Base-by-base conservation (phyloP, 2,113 vertebrate species). In the Anolis carolinensis region DNA sequence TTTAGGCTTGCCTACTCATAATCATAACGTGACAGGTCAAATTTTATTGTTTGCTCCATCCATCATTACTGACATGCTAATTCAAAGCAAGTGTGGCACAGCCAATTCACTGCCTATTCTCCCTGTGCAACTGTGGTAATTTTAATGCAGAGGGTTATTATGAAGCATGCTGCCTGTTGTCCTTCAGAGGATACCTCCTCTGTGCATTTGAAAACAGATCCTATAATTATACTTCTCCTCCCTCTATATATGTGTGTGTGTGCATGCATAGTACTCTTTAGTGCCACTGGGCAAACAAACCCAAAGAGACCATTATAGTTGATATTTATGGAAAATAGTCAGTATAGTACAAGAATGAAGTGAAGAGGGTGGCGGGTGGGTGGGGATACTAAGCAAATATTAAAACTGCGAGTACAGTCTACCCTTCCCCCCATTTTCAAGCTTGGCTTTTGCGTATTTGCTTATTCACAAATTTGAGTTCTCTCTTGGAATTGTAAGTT, bases 11-110 rank as follows among this genome's bases (percentile, higher is more conserved):
- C 2, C 84, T 83, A 89, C 79, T 89, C 81, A 88, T 83, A 93
- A 94, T 81, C 82, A 71, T 32, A 88, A 83, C 50, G 75, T 63
- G 86, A 88, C 79, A 90, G 91, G 91, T 88, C 94, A 94, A 32
- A 89, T 84, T 92, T 94, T 67, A 92, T 83, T 84, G 89, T 91
- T 87, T 81, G 70, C 27, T 87, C 90, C 91, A 94, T 92, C 83
- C 88, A 92, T 92, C 90, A 88, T 52, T 86, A 80, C 79, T 89
- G 93, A 92, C 91, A 92, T 80, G 77, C 75, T 89, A 91, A 94
- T 81, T 92, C 92, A 81, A 88, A 94, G 86, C 77, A 93, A 73
- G 92, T 73, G 86, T 83, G 77, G 65, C 79, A 92, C 39, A 84
- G 71, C 63, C 7, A 23, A 50, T 75, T 74, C 70, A 32, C 44